phyloP scores from a whole-genome alignment of 2,888 invertebrate species.

The Pandemis cinnamomeana region DNA sequence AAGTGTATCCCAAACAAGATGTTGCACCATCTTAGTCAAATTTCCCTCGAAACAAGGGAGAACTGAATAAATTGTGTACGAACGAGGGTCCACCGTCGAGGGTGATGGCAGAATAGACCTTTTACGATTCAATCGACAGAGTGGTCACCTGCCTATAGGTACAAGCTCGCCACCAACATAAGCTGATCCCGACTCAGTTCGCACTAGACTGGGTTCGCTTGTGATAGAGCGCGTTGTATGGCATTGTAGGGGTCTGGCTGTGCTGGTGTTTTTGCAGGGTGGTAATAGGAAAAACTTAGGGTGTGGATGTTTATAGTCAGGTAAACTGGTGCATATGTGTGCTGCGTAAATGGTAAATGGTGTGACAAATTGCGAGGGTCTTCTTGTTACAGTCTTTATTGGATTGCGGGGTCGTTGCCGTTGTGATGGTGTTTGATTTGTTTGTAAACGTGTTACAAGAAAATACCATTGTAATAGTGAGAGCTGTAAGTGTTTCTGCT shows the following conservation, averaged over 20 bases:
- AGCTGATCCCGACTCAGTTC: conserved; percentile 49
- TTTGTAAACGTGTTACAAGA: background rate
- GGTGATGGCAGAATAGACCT: conserved; percentile 70
- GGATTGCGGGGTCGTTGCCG: conserved; percentile 55
- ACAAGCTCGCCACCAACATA: conserved; percentile 57
- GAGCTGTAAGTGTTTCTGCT: background rate
- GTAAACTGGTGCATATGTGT: conserved; percentile 69
- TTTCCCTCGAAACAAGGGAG: conserved; percentile 11
- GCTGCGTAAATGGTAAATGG: conserved; percentile 69
- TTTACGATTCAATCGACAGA: conserved; percentile 68
- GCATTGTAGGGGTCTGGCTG: conserved; percentile 53
- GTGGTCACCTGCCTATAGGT: conserved; percentile 72
- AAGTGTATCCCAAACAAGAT: background rate
- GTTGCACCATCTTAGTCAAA: background rate
- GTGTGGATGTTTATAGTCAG: conserved; percentile 77
- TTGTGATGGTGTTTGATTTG: conserved; percentile 51
- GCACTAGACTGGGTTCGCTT: conserved; percentile 41
- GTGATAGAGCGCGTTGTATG: conserved; percentile 38
- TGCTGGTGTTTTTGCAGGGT: conserved; percentile 57
- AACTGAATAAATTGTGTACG: conserved; percentile 21
- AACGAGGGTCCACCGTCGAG: conserved; percentile 59
- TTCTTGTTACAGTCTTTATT: conserved; percentile 68
- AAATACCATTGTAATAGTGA: background rate
- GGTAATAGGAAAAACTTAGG: conserved; percentile 61
- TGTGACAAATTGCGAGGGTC: conserved; percentile 74